Percentiles rank a stretch among this genome's conserved stretches.
Conservation (phyloP, 2,113 vertebrate genomes). For the Psophia crepitans region DNA sequence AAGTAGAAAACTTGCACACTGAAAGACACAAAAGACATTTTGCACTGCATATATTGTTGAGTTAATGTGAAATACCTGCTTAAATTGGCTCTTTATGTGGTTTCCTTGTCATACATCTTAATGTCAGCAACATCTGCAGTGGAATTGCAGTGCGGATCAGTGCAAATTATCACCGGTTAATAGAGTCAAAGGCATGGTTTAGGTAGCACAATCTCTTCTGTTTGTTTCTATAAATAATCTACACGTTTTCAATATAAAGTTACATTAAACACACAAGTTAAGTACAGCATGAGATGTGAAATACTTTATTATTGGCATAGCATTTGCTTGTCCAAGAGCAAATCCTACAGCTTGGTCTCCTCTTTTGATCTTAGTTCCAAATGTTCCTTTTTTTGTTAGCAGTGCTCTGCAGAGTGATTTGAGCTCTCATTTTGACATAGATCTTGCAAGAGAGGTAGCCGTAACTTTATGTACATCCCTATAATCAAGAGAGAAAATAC, state of each 20-base stretch:
- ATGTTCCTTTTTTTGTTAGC: conserved; percentile 6
- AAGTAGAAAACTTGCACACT: conserved; percentile 42
- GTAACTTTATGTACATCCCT: not conserved
- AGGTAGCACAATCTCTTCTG: conserved; percentile 28
- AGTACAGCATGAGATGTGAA: not conserved
- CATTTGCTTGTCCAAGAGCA: not conserved
- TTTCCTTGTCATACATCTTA: conserved; percentile 60
- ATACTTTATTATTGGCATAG: not conserved
- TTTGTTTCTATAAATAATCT: conserved; percentile 55
- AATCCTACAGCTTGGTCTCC: not conserved
- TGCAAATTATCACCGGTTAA: conserved; percentile 70
- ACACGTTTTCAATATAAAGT: conserved; percentile 56
- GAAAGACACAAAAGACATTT: conserved; percentile 49
- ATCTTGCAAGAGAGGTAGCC: not conserved
- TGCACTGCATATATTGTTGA: conserved; percentile 27
- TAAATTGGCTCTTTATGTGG: conserved; percentile 54
- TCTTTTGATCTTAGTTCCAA: conserved; percentile 11
- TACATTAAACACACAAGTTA: conserved; percentile 31
- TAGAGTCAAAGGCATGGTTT: conserved; percentile 40
- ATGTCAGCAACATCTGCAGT: conserved; percentile 70
- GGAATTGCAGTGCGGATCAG: conserved; percentile 65
- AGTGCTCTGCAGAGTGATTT: not conserved
- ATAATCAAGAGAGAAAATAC: conserved; percentile 22
- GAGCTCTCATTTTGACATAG: not conserved
- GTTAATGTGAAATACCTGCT: conserved; percentile 69